Evolutionary conservation across 2,888 invertebrate species (phyloP).

Genomic region (Hololepta plana): DNA sequence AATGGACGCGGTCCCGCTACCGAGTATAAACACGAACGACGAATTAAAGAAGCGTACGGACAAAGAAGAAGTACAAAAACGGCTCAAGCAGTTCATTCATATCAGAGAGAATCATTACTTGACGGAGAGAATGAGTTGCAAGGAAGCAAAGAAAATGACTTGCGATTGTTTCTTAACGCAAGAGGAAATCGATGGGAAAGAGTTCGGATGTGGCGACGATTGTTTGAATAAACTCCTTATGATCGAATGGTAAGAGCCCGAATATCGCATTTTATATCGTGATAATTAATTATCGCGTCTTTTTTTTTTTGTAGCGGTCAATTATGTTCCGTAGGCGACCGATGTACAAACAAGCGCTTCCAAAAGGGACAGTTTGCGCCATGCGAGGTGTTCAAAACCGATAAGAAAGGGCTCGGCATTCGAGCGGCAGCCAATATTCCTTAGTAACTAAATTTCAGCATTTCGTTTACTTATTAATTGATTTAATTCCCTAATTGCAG

Average conservation of each 20-base stretch:
- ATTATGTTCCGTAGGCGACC: slow-evolving; percentile 72
- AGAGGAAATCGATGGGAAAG: slow-evolving; percentile 71
- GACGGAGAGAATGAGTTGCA: slow-evolving; percentile 67
- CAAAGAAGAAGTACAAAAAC: slow-evolving; percentile 32
- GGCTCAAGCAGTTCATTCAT: slow-evolving; percentile 58
- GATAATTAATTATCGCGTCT: background rate
- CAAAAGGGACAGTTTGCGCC: slow-evolving; percentile 72
- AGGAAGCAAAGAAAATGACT: slow-evolving; percentile 83
- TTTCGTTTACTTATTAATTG: slow-evolving; percentile 12
- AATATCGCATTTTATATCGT: slow-evolving; percentile 1
- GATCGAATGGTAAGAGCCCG: slow-evolving; percentile 88
- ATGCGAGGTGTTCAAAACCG: slow-evolving; percentile 77
- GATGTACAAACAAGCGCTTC: slow-evolving; percentile 90
- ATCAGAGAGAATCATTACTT: slow-evolving; percentile 77
- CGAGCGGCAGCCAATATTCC: slow-evolving; percentile 54
- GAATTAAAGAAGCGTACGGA: slow-evolving; percentile 6
- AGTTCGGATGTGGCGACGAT: slow-evolving; percentile 84
- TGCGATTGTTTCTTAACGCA: slow-evolving; percentile 88
- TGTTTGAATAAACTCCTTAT: slow-evolving; percentile 93
- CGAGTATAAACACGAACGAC: background rate
- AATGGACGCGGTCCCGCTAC: slow-evolving; percentile 1
- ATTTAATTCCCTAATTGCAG: slow-evolving; percentile 29
- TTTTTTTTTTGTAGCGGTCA: slow-evolving; percentile 50
- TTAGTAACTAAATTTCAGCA: slow-evolving; percentile 37
- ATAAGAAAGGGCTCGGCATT: slow-evolving; percentile 90